Conservation (phyloP, 2,797 vertebrate species). For the Dromococcyx pavoninus region DNA sequence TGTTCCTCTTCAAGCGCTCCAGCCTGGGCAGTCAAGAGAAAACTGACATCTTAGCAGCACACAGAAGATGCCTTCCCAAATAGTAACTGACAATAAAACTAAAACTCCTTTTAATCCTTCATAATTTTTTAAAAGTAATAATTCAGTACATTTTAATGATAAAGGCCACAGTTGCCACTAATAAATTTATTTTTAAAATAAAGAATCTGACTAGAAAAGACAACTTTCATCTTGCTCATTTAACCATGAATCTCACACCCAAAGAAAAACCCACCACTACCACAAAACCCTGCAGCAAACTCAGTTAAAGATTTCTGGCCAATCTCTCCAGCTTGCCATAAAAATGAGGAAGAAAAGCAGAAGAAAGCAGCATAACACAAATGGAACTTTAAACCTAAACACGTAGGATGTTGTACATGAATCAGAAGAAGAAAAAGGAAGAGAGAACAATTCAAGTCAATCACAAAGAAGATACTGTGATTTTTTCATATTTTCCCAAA, state of each 20-base stretch:
- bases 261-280: not conserved
- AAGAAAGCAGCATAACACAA: not conserved
- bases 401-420: not conserved
- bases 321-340: not conserved
- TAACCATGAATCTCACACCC: not conserved
- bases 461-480: not conserved
- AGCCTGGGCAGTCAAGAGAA: conserved; percentile 56
- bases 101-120: not conserved
- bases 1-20: conserved; percentile 63
- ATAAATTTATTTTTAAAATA: not conserved
- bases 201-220: not conserved
- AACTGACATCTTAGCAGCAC: not conserved
- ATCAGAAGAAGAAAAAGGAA: not conserved
- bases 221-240: not conserved
- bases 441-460: not conserved
- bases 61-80: not conserved
- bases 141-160: not conserved
- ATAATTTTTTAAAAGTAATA: not conserved
- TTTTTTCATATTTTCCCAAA: not conserved
- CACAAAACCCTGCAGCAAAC: not conserved
- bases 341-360: not conserved
- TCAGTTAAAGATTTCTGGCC: not conserved
- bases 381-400: not conserved
- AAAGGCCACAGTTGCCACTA: not conserved
- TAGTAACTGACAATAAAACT: not conserved